Evolutionary conservation across 2,797 vertebrate genomes (phyloP).

Genomic region (Heteromormyrus szaboi): DNA sequence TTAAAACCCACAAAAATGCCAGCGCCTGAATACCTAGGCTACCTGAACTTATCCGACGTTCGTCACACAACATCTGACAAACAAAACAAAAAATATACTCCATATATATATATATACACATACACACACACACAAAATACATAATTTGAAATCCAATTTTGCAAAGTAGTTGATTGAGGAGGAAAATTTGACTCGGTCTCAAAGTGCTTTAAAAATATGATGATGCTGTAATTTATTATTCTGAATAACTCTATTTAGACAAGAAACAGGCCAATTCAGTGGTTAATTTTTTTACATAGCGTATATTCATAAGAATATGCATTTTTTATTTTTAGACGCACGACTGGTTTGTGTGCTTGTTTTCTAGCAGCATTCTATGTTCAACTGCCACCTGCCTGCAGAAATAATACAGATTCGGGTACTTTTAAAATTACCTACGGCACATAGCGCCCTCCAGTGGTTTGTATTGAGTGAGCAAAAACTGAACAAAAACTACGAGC

Average conservation of each 20-base stretch:
- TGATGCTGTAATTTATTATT: neutral
- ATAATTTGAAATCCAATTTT: neutral
- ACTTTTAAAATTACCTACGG: neutral
- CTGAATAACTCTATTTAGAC: neutral
- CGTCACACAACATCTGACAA: conserved; percentile 33
- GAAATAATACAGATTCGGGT: neutral
- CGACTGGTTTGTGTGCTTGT: neutral
- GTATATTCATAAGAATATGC: neutral
- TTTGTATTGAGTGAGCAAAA: neutral
- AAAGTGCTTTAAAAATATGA: neutral
- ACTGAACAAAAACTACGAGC: neutral
- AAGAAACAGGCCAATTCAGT: neutral
- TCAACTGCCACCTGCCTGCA: neutral
- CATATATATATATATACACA: neutral
- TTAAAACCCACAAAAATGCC: conserved; percentile 65
- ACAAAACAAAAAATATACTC: neutral
- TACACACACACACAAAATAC: neutral
- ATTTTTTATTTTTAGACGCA: neutral
- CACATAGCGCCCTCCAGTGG: neutral
- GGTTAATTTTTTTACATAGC: neutral
- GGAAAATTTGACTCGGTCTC: neutral
- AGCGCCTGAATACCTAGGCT: conserved; percentile 44
- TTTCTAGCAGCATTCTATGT: neutral
- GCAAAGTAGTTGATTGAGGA: neutral
- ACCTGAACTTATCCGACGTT: conserved; percentile 47